Evolutionary conservation across 2,888 invertebrate genomes (phyloP), one percentile per base, ranked within the genome.

Genomic region (Caenorhabditis doughertyi): DNA sequence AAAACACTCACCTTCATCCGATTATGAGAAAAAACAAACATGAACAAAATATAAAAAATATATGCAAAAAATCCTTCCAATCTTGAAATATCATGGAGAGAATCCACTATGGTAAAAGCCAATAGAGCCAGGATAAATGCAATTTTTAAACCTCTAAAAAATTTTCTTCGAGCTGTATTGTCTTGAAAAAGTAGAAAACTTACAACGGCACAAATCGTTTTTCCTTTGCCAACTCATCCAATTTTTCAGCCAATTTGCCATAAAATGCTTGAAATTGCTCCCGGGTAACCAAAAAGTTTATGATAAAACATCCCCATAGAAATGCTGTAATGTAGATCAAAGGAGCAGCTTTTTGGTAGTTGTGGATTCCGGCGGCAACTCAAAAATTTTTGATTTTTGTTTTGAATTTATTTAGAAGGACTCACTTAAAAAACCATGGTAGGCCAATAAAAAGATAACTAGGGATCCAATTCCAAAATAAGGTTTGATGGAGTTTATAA

Each of bases 51-150:
- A 73, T 88, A 91, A 73, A 87, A 86, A 27, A 86, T 73, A 83
- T 90, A 90, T 25, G 89, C 91, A 18, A 84, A 81, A 21, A 91
- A 81, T 29, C 91, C 91, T 11, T 84, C 80, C 9, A 90, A 83
- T 25, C 91, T 79, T 8, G 82, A 71, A 7, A 86, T 81, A 49
- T 89, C 87, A 53, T 86, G 71, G 16, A 72, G 53, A 8, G 86
- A 81, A 39, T 85, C 84, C 1, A 84, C 21, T 0, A 81, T 62
- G 21, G 85, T 81, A 64, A 85, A 86, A 3, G 81, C 79, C 7
- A 83, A 32, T 3, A 86, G 23, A 11, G 55, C 82, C 0, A 83
- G n/a, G 11, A 84, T 60, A n/a, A 85, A 56, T 16, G 77, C 60
- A 16, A 81, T 55, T 79, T 86, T 84, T 21, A 77, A 49, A 60